Base-by-base conservation (phyloP, 1,140 invertebrate genomes). In the Delia radicum region DNA sequence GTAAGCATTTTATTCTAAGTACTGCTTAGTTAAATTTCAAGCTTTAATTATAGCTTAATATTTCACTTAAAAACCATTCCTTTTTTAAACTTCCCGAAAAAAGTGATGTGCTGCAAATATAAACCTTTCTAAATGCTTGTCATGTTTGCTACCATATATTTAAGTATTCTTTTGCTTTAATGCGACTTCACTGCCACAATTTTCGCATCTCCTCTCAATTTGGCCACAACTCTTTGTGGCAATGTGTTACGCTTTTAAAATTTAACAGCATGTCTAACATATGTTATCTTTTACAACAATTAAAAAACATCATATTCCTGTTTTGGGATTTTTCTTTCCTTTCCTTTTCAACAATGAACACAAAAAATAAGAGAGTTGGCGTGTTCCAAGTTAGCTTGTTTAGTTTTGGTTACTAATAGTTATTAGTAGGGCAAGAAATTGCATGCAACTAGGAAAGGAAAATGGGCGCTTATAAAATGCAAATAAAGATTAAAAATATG, bases 181-280 rank as follows among this genome's bases (percentile, higher is more conserved):
- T 6, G 18, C n/a, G 46, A 48, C 46, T 2, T n/a, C n/a, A 48
- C 8, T n/a, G 48, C n/a, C n/a, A 55, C n/a, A 24, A 37, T 55
- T 55, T 21, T 24, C 24, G 1, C 10, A 18, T 0, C 46, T 55
- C 5, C 18, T 55, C 18, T 55, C 12, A 42, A 10, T 42, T 10
- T 42, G 37, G n/a, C 37, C 37, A 61, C 55, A 26, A 24, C 55
- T 61, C 55, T 21, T 10, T 33, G 31, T 5, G 31, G 31, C 37
- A 42, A 42, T 42, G 2, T 42, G 37, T 42, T 42, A 42, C 37
- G 37, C 37, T 42, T 10, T 42, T 55, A 5, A 55, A 21, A 18
- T 55, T 65, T 65, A 65, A 65, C 62, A 65, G 62, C 62, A 65
- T 65, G 62, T 65, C 62, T 29, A 65, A 65, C 62, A 65, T 65